Conservation (phyloP, 2,113 vertebrate species). For the Otolemur garnettii region DNA sequence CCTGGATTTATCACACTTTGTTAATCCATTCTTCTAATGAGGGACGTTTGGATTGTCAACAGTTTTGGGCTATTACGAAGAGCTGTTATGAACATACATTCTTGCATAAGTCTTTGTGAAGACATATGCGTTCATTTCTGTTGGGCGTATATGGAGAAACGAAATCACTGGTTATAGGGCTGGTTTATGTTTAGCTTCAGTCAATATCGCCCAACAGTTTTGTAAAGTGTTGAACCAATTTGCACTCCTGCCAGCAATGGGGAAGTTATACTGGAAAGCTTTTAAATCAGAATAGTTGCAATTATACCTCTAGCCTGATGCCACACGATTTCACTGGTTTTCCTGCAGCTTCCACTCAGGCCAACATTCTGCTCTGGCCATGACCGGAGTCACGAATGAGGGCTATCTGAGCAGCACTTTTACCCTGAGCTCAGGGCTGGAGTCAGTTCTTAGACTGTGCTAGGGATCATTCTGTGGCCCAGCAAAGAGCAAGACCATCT, state of each 20-base stretch:
- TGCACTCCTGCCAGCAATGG: not conserved
- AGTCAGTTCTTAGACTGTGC: not conserved
- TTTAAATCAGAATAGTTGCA: not conserved
- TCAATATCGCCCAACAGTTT: conserved; percentile 18
- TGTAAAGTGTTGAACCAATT: conserved; percentile 9
- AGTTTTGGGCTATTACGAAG: not conserved
- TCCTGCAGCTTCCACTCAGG: not conserved
- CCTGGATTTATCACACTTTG: not conserved
- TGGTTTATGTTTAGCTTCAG: conserved; percentile 32
- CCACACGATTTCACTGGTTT: not conserved
- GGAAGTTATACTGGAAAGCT: not conserved
- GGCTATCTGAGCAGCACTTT: not conserved
- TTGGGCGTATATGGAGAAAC: conserved; percentile 20
- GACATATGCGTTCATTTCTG: not conserved
- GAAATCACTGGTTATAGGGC: not conserved
- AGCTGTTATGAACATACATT: not conserved
- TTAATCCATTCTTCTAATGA: not conserved
- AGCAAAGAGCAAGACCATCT: not conserved
- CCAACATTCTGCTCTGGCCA: not conserved
- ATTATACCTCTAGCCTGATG: not conserved
- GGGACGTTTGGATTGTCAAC: not conserved
- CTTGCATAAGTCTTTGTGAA: not conserved
- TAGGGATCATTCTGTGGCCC: not conserved
- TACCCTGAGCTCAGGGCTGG: not conserved
- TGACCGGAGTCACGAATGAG: not conserved